Evolutionary conservation across 2,888 invertebrate species (phyloP).

Genomic region (Oscheius sp.): DNA sequence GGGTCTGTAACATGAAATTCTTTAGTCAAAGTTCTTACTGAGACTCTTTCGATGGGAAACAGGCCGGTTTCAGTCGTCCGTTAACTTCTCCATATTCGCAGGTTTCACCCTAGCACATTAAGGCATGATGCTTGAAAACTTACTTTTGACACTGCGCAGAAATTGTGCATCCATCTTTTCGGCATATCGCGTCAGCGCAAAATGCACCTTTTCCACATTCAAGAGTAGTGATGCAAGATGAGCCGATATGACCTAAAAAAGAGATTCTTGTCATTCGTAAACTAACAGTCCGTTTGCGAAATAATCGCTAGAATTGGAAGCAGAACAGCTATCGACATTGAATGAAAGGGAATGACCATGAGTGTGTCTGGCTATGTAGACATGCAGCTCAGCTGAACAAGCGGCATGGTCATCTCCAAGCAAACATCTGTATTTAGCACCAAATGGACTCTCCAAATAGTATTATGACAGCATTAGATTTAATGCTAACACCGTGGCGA

Average conservation of each 20-base stretch:
- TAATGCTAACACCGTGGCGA: too few species aligned
- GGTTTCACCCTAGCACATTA: slow-evolving; percentile 55
- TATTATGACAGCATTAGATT: too few species aligned
- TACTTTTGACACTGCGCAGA: slow-evolving; percentile 51
- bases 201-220: slow-evolving; percentile 53
- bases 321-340: not conserved
- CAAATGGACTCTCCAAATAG: slow-evolving; percentile 1
- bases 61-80: slow-evolving; percentile 57
- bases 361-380: slow-evolving; percentile 7
- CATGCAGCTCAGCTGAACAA: slow-evolving; percentile 30
- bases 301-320: not conserved
- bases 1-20: slow-evolving; percentile 4
- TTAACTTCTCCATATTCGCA: slow-evolving; percentile 64
- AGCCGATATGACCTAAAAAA: slow-evolving; percentile 16
- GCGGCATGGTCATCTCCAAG: slow-evolving; percentile 10
- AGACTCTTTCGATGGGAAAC: slow-evolving; percentile 50
- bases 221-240: slow-evolving; percentile 41
- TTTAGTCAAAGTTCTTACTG: not conserved
- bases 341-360: not conserved
- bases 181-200: slow-evolving; percentile 47
- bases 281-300: not conserved
- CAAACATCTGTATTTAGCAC: slow-evolving; percentile 20
- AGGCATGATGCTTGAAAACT: not conserved
- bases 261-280: not conserved
- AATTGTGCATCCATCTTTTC: slow-evolving; percentile 45